Evolutionary conservation across 1,140 invertebrate species (phyloP).

Genomic region (Delia radicum): DNA sequence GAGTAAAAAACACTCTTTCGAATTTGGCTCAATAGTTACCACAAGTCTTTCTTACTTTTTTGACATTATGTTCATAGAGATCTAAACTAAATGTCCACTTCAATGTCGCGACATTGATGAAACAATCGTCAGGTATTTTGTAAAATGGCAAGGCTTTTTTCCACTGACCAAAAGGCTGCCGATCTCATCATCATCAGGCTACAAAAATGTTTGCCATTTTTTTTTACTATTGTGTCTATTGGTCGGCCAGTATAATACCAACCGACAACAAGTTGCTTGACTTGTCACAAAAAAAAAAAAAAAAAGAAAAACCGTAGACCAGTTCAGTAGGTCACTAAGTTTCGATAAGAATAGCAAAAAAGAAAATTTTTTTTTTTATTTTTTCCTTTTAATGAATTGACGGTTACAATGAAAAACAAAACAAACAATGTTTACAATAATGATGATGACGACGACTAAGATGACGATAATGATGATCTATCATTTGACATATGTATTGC

Average conservation of each 20-base stretch:
- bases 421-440: background rate
- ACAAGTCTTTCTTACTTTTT: background rate
- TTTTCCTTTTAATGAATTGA: constrained; percentile 19
- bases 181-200: constrained; percentile 2
- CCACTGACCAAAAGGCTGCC: background rate
- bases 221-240: background rate
- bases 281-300: background rate
- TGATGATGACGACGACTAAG: background rate
- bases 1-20: too few species aligned
- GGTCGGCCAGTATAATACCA: background rate
- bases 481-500: background rate
- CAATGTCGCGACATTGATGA: constrained; percentile 17
- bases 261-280: background rate
- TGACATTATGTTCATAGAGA: background rate
- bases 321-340: constrained; percentile 24
- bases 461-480: background rate
- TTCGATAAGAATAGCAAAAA: background rate
- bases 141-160: background rate
- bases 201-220: constrained; percentile 8
- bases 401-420: background rate
- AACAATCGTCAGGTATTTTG: constrained; percentile 9
- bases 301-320: background rate
- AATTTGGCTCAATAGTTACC: too few species aligned
- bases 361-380: background rate
- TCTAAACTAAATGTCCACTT: background rate